phyloP scores from a whole-genome alignment of 2,113 vertebrate species.

The Calonectris borealis region DNA sequence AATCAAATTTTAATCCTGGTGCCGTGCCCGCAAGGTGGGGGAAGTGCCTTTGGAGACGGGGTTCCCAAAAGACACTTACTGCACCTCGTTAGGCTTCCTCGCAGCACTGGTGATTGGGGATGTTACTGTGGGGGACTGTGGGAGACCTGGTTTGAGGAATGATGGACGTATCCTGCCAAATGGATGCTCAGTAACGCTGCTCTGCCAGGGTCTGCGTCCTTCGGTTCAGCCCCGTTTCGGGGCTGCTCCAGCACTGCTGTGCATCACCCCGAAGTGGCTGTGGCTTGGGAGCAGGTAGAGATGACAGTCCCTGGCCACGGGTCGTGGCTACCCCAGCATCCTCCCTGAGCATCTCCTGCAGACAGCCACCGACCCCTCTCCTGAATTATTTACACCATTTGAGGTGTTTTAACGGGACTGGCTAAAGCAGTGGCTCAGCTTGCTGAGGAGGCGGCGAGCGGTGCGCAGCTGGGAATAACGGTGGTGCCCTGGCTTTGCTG shows the following conservation, averaged over 20 bases:
- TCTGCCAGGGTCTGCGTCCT: neutral
- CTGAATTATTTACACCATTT: neutral
- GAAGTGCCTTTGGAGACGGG: neutral
- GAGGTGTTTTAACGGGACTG: neutral
- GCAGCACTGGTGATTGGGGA: accelerated
- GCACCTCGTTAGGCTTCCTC: accelerated
- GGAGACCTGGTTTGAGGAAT: neutral
- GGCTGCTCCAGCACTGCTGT: neutral
- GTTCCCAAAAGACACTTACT: neutral
- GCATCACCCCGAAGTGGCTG: neutral
- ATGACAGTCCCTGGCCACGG: neutral
- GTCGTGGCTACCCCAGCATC: neutral
- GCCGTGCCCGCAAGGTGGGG: neutral
- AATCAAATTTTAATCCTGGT: slow-evolving; percentile 31
- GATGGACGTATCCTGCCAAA: neutral
- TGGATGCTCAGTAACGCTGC: neutral
- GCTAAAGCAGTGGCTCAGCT: neutral
- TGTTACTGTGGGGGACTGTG: neutral
- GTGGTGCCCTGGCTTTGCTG: neutral
- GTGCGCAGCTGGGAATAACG: neutral
- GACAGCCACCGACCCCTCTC: neutral
- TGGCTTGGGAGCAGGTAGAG: neutral
- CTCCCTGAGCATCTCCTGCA: neutral
- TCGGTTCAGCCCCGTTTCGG: neutral
- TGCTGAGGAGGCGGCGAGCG: accelerated